A percentile compares a stretch with the other conserved stretches of the same genome.
These are phyloP conservation scores for Eurystomus gularis DNA, from an alignment of 2,113 vertebrate species.

Conservation along the genomic window DNA sequence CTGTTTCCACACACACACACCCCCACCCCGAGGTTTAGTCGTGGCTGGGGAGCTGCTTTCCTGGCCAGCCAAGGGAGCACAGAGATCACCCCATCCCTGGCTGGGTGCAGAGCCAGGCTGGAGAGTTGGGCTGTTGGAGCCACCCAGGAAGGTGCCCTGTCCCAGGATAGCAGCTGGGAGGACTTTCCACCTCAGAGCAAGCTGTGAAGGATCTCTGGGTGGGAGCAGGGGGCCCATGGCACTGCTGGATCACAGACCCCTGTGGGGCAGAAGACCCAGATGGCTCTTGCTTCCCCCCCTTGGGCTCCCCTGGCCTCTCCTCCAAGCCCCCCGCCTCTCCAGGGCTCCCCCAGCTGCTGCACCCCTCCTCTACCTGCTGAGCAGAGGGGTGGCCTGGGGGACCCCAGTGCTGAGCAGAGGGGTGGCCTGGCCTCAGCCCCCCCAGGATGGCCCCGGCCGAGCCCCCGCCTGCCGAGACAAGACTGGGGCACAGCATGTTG, in stretches of 20 bases:
- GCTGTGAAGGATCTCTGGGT: accelerated
- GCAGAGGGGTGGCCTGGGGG: too few species aligned
- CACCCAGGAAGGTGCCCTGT: accelerated
- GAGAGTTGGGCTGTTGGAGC: too few species aligned
- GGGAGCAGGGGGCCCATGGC: accelerated
- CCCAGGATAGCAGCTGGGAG: accelerated
- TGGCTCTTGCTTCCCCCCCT: not conserved
- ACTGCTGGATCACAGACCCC: not conserved
- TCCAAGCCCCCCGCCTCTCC: not conserved
- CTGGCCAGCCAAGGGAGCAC: accelerated
- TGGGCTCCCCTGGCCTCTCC: not conserved
- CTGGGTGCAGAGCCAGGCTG: not conserved
- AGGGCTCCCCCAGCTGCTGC: too few species aligned
- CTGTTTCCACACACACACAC: too few species aligned
- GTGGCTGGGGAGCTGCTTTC: too few species aligned
- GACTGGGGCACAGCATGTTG: conserved; percentile 29
- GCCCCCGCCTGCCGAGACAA: not conserved
- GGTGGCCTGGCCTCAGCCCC: not conserved
- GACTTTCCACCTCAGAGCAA: accelerated
- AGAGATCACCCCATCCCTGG: accelerated
- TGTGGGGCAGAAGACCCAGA: not conserved
- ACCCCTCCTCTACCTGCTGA: too few species aligned
- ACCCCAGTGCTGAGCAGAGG: not conserved
- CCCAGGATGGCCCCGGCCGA: not conserved
- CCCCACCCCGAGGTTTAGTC: too few species aligned